Evolutionary conservation across 2,113 vertebrate genomes (phyloP).

Genomic region (Osmerus mordax): DNA sequence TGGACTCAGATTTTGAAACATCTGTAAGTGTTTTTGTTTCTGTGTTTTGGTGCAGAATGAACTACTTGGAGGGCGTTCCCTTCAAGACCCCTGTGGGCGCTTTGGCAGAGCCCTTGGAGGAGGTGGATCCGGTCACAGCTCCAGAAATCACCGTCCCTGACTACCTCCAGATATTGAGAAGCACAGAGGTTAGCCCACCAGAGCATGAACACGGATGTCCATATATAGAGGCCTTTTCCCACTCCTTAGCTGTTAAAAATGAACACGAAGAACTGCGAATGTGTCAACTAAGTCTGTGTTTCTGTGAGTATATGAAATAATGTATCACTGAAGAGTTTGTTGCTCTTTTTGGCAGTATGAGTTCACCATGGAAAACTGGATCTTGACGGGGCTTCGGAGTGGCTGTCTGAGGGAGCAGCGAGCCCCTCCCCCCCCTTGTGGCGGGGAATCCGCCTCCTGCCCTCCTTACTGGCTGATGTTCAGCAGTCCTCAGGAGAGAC

Average conservation of each 20-base stretch:
- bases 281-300: too few species aligned
- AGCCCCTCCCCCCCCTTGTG: background rate
- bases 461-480: conserved; percentile 86
- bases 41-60: conserved; percentile 64
- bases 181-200: conserved; percentile 80
- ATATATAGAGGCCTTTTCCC: background rate
- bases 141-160: conserved; percentile 69
- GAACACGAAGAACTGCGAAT: background rate
- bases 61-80: conserved; percentile 80
- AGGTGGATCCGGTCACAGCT: conserved; percentile 33
- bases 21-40: background rate
- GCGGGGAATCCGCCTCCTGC: conserved; percentile 69
- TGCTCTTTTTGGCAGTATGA: conserved; percentile 72
- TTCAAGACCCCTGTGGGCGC: conserved; percentile 72
- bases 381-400: conserved; percentile 73
- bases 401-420: conserved; percentile 44
- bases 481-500: conserved; percentile 46
- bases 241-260: background rate
- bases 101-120: conserved; percentile 46
- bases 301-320: too few species aligned
- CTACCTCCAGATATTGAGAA: conserved; percentile 70
- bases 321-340: too few species aligned
- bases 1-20: background rate
- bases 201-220: background rate
- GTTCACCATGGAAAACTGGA: conserved; percentile 82